phyloP scores from a whole-genome alignment of 1,140 invertebrate species.

The Oscheius sp. region DNA sequence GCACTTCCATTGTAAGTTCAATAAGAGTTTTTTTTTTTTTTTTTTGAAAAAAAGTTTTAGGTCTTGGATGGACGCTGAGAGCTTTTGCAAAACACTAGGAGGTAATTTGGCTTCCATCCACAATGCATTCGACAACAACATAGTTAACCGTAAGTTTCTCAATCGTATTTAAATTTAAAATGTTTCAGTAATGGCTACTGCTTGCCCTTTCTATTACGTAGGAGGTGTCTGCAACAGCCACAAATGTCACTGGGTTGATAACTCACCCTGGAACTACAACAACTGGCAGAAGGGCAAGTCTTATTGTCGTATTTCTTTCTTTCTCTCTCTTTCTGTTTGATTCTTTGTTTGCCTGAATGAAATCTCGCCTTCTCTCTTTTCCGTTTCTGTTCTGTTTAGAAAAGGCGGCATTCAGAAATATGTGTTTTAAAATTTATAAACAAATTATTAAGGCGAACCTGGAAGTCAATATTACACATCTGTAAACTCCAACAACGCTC shows the following conservation, averaged over 20 bases:
- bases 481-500: not conserved
- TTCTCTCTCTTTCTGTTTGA: too few relatives aligned
- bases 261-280: not conserved
- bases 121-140: not conserved
- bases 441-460: not conserved
- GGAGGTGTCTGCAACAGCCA: not conserved
- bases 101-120: too few relatives aligned
- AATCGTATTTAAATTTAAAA: not conserved
- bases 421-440: too few relatives aligned
- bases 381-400: too few relatives aligned
- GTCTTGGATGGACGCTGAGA: not conserved
- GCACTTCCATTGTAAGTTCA: not conserved
- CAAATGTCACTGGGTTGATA: not conserved
- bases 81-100: not conserved
- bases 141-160: not conserved
- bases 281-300: not conserved
- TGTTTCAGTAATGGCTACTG: not conserved
- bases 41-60: not conserved
- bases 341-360: too few relatives aligned
- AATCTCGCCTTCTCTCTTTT: too few relatives aligned
- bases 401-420: too few relatives aligned
- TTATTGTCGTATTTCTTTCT: too few relatives aligned
- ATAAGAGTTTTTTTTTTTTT: not conserved
- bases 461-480: not conserved
- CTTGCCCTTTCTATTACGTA: not conserved